Evolutionary conservation across 2,797 vertebrate genomes (phyloP).

Genomic region (Paedocypris micromegethes): DNA sequence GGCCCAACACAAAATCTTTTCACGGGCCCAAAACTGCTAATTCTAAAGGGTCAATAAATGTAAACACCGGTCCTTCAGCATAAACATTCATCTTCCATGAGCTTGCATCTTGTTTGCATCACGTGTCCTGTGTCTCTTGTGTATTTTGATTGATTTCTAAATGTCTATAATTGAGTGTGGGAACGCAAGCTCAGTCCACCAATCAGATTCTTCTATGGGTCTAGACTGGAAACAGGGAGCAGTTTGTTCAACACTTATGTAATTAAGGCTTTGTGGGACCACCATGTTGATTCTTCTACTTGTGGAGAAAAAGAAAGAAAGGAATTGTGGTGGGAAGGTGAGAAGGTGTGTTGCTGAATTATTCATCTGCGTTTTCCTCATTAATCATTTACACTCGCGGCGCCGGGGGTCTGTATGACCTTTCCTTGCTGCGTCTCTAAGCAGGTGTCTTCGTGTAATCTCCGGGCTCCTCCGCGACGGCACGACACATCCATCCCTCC

Average conservation of each 20-base stretch:
- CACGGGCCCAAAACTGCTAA: too few species aligned
- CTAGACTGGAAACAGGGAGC: constrained; percentile 16
- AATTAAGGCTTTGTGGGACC: constrained; percentile 49
- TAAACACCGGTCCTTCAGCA: too few species aligned
- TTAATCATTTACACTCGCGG: constrained; percentile 57
- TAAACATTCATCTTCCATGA: background rate
- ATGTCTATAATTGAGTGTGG: constrained; percentile 29
- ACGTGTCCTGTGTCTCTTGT: constrained; percentile 5
- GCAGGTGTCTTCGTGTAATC: constrained; percentile 56
- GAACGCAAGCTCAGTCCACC: constrained; percentile 11
- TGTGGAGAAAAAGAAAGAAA: constrained; percentile 4
- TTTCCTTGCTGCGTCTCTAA: constrained; percentile 64
- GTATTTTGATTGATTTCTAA: constrained; percentile 18
- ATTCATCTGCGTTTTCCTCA: constrained; percentile 54
- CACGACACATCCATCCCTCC: constrained; percentile 39
- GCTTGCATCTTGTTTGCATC: background rate
- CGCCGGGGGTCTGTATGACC: constrained; percentile 63
- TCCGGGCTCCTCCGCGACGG: constrained; percentile 44
- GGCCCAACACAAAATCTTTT: too few species aligned
- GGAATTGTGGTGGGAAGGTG: constrained; percentile 27
- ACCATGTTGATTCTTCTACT: constrained; percentile 38
- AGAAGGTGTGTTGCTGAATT: constrained; percentile 52
- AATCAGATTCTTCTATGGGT: constrained; percentile 25
- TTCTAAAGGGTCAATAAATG: too few species aligned
- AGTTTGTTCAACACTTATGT: constrained; percentile 48